Evolutionary conservation across 2,113 vertebrate genomes (phyloP), one percentile per base, ranked within the genome.

Genomic region (Pelmatolapia mariae): DNA sequence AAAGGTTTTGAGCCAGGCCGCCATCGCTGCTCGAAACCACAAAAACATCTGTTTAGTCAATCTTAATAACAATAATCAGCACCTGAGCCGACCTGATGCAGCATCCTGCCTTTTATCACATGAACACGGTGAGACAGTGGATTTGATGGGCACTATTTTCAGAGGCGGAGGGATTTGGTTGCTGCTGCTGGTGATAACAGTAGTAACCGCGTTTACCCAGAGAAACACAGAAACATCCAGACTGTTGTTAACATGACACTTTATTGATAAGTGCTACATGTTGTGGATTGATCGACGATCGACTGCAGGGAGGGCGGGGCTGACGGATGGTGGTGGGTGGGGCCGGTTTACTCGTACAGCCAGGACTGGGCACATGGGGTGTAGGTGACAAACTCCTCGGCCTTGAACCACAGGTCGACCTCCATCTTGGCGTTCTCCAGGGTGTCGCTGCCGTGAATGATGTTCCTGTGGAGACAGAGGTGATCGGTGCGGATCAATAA

Each of bases 391-490:
- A 99, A 85, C 94, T 99, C 98, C 24, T 96, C 86, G 0, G 96
- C 89, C 86, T 98, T 98, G 94, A 99, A 99, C 98, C 98, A 99
- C 84, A 99, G 96, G 73, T 4, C 93, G 29, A 99, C 96, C 95
- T 99, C 98, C 10, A 92, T 97, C 89, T 98, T 97, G 1, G 99
- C 98, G 1, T 98, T 99, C 26, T 97, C 97, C 19, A 98, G 96
- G 0, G 99, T 98, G 93, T 99, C 99, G 1, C 99, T 99, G 95
- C 98, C 98, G 0, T 99, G 99, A 93, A 99, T 98, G 96, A 99
- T 98, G 96, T 99, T 99, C 95, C 98, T 99, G 94, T 3, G 33
- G 8, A 56, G 8, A 47, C 1, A 3, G 7, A 38, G 12, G 6
- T 22, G 31, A 31, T 45, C 4, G 10, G 11, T 7, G 40, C 1